Evolutionary conservation across 2,113 vertebrate genomes (phyloP), one percentile per base, ranked within the genome.

Genomic region (Oriolus oriolus): DNA sequence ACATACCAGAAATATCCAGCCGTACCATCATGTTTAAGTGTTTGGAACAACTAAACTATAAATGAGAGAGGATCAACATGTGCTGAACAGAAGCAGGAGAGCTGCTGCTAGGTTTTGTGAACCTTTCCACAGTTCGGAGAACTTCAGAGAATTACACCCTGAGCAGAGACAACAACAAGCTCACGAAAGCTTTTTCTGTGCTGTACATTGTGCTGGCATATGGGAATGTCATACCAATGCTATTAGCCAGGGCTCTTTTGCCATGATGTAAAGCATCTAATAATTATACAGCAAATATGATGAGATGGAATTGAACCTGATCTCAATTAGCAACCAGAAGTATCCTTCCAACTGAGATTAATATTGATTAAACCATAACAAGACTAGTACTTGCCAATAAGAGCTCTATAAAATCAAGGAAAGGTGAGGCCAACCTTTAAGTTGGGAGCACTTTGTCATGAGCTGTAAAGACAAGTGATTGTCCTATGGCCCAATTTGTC

Each of bases 321-420:
- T 95, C 94, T 96, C 94, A 96, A 96, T 97, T 97, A 96, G 97
- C 87, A 96, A 95, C 84, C 93, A 97, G 92, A 95, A 94, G 90
- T 95, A 97, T 95, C 92, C 88, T 94, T 96, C 92, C 93, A 92
- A 89, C 90, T 91, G 88, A 97, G 88, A 95, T 97, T 96, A 97
- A 95, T 97, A 96, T 97, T 96, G 97, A 96, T 97, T 97, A 97
- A 97, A 79, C 71, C 84, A 94, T 96, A 96, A 94, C 86, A 89
- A 92, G 91, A 91, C 87, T 82, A 92, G 88, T 82, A 86, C 60
- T 96, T 97, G 96, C 94, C 94, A 97, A 94, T 95, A 96, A 93
- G 92, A 92, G 78, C 94, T 93, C 89, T 91, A 93, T 95, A 95
- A 97, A 95, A 95, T 93, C 92, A 94, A 91, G 80, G 86, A 93